phyloP scores from a whole-genome alignment of 2,888 invertebrate species.

The Pyrrhosoma nymphula region DNA sequence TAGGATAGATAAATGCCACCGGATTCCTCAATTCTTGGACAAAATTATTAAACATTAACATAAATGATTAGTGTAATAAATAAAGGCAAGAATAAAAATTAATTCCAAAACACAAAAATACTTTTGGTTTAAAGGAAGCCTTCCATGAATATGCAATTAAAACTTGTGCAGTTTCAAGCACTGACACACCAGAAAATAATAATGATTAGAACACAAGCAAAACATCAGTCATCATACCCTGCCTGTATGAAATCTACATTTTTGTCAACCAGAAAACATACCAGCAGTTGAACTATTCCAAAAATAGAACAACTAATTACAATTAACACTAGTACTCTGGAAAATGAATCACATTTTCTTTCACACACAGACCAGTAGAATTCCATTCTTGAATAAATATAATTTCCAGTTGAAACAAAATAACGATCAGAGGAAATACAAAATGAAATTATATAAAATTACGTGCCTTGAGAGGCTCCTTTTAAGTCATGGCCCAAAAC shows the following conservation, averaged over 20 bases:
- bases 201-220: background rate
- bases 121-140: background rate
- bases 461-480: conserved; percentile 1
- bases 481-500: conserved; percentile 83
- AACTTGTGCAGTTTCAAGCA: background rate
- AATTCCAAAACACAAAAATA: background rate
- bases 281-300: background rate
- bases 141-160: background rate
- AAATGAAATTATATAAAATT: background rate
- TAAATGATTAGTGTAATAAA: background rate
- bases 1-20: background rate
- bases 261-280: background rate
- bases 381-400: background rate
- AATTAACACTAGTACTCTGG: background rate
- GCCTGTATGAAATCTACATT: background rate
- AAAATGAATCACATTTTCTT: background rate
- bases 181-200: background rate
- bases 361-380: background rate
- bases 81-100: background rate
- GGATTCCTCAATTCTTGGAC: background rate
- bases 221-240: background rate
- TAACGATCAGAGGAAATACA: no score
- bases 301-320: background rate
- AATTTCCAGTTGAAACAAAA: background rate
- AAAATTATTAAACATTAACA: background rate